Conservation (phyloP, 2,797 vertebrate genomes). For the Lepidocolaptes lacrymiger region DNA sequence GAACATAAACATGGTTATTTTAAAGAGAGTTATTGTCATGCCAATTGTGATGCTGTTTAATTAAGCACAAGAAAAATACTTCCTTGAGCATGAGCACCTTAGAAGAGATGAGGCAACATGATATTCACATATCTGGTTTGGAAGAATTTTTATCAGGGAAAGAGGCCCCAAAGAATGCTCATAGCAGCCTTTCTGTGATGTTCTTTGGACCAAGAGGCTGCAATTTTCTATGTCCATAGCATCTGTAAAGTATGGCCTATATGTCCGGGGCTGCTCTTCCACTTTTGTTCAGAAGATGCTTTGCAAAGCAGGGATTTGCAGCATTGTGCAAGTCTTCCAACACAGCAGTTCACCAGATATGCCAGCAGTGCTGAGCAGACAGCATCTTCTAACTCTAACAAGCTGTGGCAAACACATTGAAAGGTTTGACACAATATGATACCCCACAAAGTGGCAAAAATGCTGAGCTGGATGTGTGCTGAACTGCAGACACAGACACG, state of each 20-base stretch:
- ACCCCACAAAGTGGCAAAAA: not conserved
- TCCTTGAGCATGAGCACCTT: not conserved
- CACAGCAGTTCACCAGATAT: not conserved
- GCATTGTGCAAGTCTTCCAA: not conserved
- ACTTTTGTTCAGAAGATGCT: not conserved
- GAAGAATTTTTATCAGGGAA: not conserved
- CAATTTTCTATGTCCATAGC: not conserved
- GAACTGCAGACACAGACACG: not conserved
- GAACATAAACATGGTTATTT: slow-evolving; percentile 17
- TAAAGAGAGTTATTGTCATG: not conserved
- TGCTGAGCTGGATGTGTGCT: not conserved
- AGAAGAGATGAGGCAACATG: not conserved
- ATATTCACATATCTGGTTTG: not conserved
- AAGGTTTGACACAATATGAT: not conserved
- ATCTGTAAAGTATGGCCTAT: not conserved
- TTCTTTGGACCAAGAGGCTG: not conserved
- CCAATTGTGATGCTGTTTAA: not conserved
- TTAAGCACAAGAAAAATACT: not conserved
- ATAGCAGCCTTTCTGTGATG: not conserved
- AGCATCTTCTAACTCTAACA: not conserved
- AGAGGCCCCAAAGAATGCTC: not conserved
- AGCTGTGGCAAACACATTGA: not conserved
- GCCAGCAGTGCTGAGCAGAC: rapidly evolving
- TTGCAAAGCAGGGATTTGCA: not conserved
- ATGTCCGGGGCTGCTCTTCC: not conserved